Evolutionary conservation across 92 coral and sea anemone species (phyloP).

Genomic region (Parazoanthus swiftii): DNA sequence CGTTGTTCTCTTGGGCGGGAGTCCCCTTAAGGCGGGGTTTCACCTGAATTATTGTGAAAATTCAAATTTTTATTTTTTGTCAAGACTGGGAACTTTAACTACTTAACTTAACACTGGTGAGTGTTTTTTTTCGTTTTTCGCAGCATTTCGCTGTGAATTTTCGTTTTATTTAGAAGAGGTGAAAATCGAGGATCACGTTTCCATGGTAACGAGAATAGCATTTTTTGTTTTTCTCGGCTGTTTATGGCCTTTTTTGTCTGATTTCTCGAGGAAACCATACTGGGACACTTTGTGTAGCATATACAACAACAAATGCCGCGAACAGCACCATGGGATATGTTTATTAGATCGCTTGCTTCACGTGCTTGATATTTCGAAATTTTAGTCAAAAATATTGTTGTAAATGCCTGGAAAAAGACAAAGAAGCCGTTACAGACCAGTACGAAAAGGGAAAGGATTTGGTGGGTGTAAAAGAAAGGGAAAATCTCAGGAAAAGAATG

Average conservation of each 20-base stretch:
- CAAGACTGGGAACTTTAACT: too few species aligned
- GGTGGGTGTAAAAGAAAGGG: slow-evolving; percentile 35
- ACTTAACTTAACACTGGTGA: background rate
- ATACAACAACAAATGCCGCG: slow-evolving; percentile 32
- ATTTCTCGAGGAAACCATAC: slow-evolving; percentile 23
- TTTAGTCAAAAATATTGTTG: slow-evolving; percentile 32
- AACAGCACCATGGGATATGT: slow-evolving; percentile 43
- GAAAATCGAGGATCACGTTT: slow-evolving; percentile 31
- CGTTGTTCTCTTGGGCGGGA: too few species aligned
- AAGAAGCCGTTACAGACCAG: slow-evolving; percentile 40
- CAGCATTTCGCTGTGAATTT: slow-evolving; percentile 21
- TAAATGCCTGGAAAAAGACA: slow-evolving; percentile 45
- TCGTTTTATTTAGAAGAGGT: slow-evolving; percentile 33
- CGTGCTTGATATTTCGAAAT: slow-evolving; percentile 27
- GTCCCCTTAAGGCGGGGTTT: too few species aligned
- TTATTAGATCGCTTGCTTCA: slow-evolving; percentile 40
- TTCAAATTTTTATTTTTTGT: background rate
- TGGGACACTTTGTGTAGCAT: slow-evolving; percentile 39
- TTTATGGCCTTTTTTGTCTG: slow-evolving; percentile 21
- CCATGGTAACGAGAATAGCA: slow-evolving; percentile 43
- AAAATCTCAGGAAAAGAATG: slow-evolving; percentile 20
- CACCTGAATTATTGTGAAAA: background rate
- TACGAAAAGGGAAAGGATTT: slow-evolving; percentile 46
- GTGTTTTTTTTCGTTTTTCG: slow-evolving; percentile 23
- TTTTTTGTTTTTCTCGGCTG: slow-evolving; percentile 36